Conservation (phyloP, 2,888 invertebrate genomes). For the Tineola bisselliella region DNA sequence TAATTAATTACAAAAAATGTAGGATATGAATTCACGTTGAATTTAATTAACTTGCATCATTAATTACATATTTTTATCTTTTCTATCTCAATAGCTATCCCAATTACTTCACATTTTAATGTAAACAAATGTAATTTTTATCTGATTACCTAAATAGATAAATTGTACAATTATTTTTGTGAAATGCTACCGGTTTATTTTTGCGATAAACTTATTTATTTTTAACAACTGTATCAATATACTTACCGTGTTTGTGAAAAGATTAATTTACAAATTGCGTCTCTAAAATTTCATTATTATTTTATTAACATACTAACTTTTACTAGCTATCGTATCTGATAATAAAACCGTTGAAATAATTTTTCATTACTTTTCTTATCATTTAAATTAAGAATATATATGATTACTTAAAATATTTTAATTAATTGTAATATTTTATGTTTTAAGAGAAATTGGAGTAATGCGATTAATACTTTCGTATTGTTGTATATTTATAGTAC, state of each 20-base stretch:
- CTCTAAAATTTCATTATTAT: too few species aligned
- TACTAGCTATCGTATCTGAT: too few species aligned
- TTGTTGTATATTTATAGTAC: background rate
- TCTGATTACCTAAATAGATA: constrained; percentile 6
- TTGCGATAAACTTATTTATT: background rate
- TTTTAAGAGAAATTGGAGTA: background rate
- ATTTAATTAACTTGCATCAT: background rate
- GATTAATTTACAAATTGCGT: too few species aligned
- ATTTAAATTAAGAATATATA: too few species aligned
- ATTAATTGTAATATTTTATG: background rate
- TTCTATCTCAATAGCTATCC: background rate
- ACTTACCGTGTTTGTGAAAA: too few species aligned
- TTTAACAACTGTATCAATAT: background rate
- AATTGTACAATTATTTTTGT: constrained; percentile 4
- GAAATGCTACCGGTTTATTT: background rate
- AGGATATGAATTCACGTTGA: too few species aligned
- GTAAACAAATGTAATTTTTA: background rate
- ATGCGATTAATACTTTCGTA: background rate
- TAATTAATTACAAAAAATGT: too few species aligned
- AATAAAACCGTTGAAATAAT: too few species aligned
- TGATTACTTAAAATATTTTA: too few species aligned
- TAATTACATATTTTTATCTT: background rate
- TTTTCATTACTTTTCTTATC: too few species aligned
- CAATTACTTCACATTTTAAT: background rate
- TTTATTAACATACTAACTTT: too few species aligned